phyloP scores from a whole-genome alignment of 2,113 vertebrate species.

The Oncorhynchus kisutch region DNA sequence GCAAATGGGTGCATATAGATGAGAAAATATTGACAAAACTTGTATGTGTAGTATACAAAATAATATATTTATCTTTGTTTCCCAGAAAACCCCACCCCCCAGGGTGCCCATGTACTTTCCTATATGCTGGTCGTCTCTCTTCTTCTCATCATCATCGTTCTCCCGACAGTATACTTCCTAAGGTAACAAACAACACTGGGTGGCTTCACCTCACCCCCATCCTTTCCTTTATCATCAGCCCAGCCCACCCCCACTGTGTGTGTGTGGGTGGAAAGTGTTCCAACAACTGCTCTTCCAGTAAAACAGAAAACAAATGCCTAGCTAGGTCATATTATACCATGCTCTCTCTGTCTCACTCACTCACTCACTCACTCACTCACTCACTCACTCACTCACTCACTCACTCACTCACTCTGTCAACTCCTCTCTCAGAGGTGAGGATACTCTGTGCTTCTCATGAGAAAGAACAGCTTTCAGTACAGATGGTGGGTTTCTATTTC shows the following conservation, averaged over 20 bases:
- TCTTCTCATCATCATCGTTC: conserved; percentile 78
- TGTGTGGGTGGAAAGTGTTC: conserved; percentile 13
- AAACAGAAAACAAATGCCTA: conserved; percentile 51
- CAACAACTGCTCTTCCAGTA: conserved; percentile 62
- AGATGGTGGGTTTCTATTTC: conserved; percentile 67
- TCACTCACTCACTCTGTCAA: conserved; percentile 12
- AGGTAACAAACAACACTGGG: conserved; percentile 70
- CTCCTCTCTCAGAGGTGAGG: conserved; percentile 31
- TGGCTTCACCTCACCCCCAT: not conserved
- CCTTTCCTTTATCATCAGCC: not conserved
- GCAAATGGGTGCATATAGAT: not conserved
- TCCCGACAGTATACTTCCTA: conserved; percentile 84
- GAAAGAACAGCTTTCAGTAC: conserved; percentile 76
- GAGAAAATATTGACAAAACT: not conserved
- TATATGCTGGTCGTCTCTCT: conserved; percentile 83
- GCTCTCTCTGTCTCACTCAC: not conserved
- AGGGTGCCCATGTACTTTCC: conserved; percentile 78
- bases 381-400: conserved; percentile 9
- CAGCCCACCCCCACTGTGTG: not conserved
- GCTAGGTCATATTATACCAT: conserved; percentile 41
- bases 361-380: conserved; percentile 14
- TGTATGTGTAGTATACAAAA: not conserved
- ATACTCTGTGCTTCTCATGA: conserved; percentile 67
- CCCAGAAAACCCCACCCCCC: conserved; percentile 65
- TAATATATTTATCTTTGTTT: not conserved